Evolutionary conservation across 2,888 invertebrate genomes (phyloP).

Genomic region (Tetranychus truncatus): DNA sequence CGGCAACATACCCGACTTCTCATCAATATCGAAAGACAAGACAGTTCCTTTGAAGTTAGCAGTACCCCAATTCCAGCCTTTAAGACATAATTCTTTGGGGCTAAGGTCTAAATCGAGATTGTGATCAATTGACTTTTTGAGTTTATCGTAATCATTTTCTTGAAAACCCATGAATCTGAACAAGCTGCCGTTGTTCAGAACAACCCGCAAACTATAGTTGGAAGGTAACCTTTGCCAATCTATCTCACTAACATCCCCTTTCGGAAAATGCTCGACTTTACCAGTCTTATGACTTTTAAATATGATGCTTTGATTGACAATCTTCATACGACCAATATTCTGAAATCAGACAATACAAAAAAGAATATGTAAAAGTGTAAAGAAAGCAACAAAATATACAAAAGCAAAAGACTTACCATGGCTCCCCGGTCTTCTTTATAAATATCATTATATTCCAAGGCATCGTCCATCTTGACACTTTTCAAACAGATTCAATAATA

Average conservation of each 20-base stretch:
- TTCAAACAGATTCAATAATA: not conserved
- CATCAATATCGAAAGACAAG: constrained; percentile 20
- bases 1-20: not conserved
- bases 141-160: constrained; percentile 62
- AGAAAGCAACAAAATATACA: constrained; percentile 8
- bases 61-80: constrained; percentile 99
- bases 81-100: constrained; percentile 75
- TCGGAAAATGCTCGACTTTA: constrained; percentile 72
- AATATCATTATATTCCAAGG: constrained; percentile 59
- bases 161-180: constrained; percentile 86
- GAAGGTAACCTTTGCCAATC: constrained; percentile 83
- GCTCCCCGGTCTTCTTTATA: constrained; percentile 36
- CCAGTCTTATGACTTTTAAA: constrained; percentile 94
- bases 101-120: constrained; percentile 57
- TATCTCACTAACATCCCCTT: constrained; percentile 66
- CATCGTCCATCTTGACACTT: constrained; percentile 38
- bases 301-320: constrained; percentile 69
- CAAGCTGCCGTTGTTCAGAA: constrained; percentile 68
- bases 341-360: constrained; percentile 35
- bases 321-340: constrained; percentile 75
- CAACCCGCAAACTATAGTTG: constrained; percentile 69
- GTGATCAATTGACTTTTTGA: constrained; percentile 65
- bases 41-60: constrained; percentile 60
- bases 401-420: constrained; percentile 40
- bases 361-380: not conserved